These are phyloP conservation scores for Diplogasteroides magnus DNA, from an alignment of 1,140 invertebrate species.

Conservation along the genomic window DNA sequence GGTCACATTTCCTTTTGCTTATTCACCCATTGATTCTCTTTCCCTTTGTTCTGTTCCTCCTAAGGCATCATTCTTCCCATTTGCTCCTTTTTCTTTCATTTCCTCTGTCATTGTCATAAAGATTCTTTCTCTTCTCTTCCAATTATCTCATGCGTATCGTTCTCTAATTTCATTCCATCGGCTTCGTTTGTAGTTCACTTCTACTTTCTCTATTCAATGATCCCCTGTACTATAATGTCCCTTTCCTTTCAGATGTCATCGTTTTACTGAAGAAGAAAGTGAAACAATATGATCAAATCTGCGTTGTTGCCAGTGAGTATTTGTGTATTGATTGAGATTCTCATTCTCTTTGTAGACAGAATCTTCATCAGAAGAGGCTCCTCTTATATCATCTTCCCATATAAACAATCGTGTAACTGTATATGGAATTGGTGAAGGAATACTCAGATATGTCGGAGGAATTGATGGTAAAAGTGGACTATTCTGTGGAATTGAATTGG, in stretches of 20 bases:
- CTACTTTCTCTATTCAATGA: too few relatives aligned
- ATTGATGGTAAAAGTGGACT: slow-evolving; percentile 43
- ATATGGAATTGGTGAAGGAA: slow-evolving; percentile 23
- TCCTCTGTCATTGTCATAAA: too few relatives aligned
- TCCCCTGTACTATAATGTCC: background rate
- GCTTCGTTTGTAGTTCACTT: too few relatives aligned
- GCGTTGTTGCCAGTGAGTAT: background rate
- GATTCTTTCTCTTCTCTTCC: too few relatives aligned
- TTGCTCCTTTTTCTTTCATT: background rate
- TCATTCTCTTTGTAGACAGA: too few relatives aligned
- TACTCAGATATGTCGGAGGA: slow-evolving; percentile 39
- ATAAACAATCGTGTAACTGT: slow-evolving; percentile 21
- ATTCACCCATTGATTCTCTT: background rate
- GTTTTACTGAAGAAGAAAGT: too few relatives aligned
- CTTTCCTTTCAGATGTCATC: too few relatives aligned
- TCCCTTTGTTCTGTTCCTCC: background rate
- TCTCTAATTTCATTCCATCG: too few relatives aligned
- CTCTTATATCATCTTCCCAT: slow-evolving; percentile 18
- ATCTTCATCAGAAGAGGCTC: background rate
- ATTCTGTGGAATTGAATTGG: slow-evolving; percentile 46
- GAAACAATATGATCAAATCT: background rate
- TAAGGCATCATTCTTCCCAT: background rate
- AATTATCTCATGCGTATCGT: too few relatives aligned
- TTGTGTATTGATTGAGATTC: background rate
- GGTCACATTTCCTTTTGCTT: background rate